Conservation (phyloP, 2,113 vertebrate genomes). For the Petaurus breviceps region DNA sequence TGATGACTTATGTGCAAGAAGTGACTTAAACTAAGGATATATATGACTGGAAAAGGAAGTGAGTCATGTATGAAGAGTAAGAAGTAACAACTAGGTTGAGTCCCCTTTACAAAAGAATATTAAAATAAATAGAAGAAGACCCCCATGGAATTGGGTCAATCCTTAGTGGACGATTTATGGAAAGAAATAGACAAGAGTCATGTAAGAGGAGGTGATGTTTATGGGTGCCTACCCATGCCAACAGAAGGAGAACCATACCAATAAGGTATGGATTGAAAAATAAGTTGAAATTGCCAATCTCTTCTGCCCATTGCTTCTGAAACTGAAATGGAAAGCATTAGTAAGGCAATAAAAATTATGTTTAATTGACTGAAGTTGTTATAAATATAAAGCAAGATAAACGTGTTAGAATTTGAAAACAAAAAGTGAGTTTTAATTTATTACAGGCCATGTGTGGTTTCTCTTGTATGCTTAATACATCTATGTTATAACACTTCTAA, state of each 20-base stretch:
- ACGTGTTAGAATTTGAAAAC: conserved; percentile 10
- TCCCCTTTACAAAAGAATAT: not conserved
- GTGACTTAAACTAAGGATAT: not conserved
- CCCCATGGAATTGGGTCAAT: not conserved
- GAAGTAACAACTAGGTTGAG: not conserved
- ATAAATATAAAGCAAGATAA: not conserved
- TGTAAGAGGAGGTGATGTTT: not conserved
- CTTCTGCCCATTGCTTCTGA: conserved; percentile 9
- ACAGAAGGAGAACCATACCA: not conserved
- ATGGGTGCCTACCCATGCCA: not conserved
- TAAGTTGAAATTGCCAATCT: not conserved
- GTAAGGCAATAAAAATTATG: conserved; percentile 4
- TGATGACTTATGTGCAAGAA: not conserved
- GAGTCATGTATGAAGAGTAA: not conserved
- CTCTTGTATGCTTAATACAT: not conserved
- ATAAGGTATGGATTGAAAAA: not conserved
- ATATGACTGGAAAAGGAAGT: not conserved
- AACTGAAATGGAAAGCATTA: conserved; percentile 28
- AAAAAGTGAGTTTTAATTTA: conserved; percentile 14
- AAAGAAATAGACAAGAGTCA: not conserved
- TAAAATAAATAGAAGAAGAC: not conserved
- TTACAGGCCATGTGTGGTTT: not conserved
- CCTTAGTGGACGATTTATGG: not conserved
- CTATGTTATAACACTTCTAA: conserved; percentile 4
- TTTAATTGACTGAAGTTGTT: not conserved